phyloP scores from a whole-genome alignment of 92 coral and sea anemone species.

The Epizoanthus fatuus region DNA sequence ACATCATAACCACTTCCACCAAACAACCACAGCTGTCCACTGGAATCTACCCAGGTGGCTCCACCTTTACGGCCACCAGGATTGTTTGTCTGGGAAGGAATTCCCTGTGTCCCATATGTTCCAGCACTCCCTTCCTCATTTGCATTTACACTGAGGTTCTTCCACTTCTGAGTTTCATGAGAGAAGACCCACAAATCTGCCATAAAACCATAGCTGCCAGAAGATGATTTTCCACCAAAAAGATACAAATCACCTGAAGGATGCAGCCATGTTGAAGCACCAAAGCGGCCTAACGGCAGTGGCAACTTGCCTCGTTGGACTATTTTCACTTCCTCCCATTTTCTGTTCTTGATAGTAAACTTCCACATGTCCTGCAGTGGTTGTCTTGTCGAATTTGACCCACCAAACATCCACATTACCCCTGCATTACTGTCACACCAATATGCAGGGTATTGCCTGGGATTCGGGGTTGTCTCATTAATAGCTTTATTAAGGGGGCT shows the following conservation, averaged over 20 bases:
- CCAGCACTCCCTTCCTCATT: constrained; percentile 63
- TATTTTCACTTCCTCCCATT: constrained; percentile 61
- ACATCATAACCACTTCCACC: constrained; percentile 92
- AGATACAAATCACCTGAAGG: constrained; percentile 75
- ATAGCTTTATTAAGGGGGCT: constrained; percentile 16
- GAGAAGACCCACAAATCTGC: constrained; percentile 83
- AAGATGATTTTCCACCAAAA: constrained; percentile 79
- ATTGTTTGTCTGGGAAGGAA: constrained; percentile 48
- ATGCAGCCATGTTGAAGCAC: constrained; percentile 77
- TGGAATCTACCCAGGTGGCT: constrained; percentile 70
- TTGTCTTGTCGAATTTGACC: constrained; percentile 32
- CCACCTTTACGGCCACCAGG: constrained; percentile 88
- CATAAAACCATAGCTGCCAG: constrained; percentile 39
- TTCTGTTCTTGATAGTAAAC: constrained; percentile 59
- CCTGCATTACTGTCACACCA: constrained; percentile 85
- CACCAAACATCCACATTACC: constrained; percentile 83
- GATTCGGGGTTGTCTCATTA: constrained; percentile 42
- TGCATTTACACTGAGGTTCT: constrained; percentile 41
- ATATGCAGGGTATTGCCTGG: constrained; percentile 67
- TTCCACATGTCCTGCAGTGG: constrained; percentile 80
- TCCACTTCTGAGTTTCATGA: constrained; percentile 52
- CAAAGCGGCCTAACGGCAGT: constrained; percentile 58
- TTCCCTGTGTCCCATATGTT: constrained; percentile 50
- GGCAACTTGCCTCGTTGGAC: not conserved
- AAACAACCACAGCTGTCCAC: constrained; percentile 84